Base-by-base conservation (phyloP, 2,797 vertebrate species). In the Sphenopsis melanotis region DNA sequence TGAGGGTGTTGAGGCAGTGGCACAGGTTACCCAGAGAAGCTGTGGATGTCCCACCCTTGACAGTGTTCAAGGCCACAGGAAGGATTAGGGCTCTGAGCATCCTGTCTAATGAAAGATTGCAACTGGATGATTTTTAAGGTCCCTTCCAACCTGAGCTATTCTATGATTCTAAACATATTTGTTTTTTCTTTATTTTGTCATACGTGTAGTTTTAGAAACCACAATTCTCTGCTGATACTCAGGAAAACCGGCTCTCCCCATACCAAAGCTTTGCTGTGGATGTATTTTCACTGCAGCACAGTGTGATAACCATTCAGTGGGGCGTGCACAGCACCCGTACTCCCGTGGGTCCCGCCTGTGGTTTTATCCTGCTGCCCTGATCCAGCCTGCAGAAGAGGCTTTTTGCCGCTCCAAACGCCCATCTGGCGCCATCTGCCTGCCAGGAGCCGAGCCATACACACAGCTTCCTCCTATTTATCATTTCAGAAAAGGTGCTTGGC, bases 341-440 rank as follows among this genome's bases (percentile, higher is more conserved):
- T 11, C 36, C 72, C 9, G 46, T 10, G 36, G 23, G 70, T 50
- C 34, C 9, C 0, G 0, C 11, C 37, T 24, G 46, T 0, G 0
- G 2, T 15, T 23, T 4, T 12, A 24, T 1, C 39, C 1, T 4
- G 20, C n/a, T 10, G 80, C 64, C 69, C 24, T 1, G 23, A 27
- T 12, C 4, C 49, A 30, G 49, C 4, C 4, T 23, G 63, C 49
- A 44, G 30, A 23, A 22, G 46, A n/a, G 37, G 75, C 49, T 46
- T 8, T 27, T 15, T 60, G 41, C 61, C 60, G 1, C 3, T 3
- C 50, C 20, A 26, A 23, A 8, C 39, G 46, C 34, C 65, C 92
- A 37, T 39, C 75, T 59, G 92, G 90, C 65, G 57, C 92, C 93
- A 93, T 59, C 94, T 96, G 93, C 65, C 93, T 50, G 92, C 95